Evolutionary conservation across 2,888 invertebrate species (phyloP).

Genomic region (Cactoblastis cactorum): DNA sequence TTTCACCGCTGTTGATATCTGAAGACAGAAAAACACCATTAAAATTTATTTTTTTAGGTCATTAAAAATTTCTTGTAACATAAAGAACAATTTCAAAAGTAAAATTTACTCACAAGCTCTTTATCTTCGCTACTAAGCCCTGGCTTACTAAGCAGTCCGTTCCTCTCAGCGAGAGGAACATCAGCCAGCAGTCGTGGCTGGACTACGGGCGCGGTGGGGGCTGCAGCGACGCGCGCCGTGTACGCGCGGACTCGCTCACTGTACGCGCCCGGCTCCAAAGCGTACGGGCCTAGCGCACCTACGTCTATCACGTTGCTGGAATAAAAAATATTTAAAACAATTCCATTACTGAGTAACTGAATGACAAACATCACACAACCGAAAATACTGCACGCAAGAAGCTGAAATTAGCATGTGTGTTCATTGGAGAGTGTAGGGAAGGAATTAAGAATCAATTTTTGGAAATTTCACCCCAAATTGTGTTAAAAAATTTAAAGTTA

Average conservation of each 20-base stretch:
- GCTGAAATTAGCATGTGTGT: too few species aligned
- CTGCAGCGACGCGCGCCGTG: slow-evolving; percentile 51
- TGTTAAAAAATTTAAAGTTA: too few species aligned
- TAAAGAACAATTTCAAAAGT: too few species aligned
- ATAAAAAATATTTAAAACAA: background rate
- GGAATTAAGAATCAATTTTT: too few species aligned
- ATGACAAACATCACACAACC: too few species aligned
- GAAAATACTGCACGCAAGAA: too few species aligned
- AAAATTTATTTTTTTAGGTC: too few species aligned
- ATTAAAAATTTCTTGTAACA: too few species aligned
- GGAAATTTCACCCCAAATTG: too few species aligned
- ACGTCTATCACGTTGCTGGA: slow-evolving; percentile 95
- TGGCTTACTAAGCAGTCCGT: slow-evolving; percentile 74
- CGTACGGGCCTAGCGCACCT: slow-evolving; percentile 93
- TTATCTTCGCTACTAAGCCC: slow-evolving; percentile 82
- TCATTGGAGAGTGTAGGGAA: too few species aligned
- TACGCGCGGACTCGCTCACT: slow-evolving; percentile 89
- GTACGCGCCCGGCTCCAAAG: slow-evolving; percentile 93
- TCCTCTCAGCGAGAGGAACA: slow-evolving; percentile 85
- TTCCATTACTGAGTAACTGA: too few species aligned
- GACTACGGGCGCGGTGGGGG: slow-evolving; percentile 45
- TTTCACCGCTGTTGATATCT: slow-evolving; percentile 86
- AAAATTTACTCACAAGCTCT: slow-evolving; percentile 81
- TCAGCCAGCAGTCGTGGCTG: slow-evolving; percentile 83
- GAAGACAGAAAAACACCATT: slow-evolving; percentile 22